Evolutionary conservation across 2,113 vertebrate species (phyloP).

Genomic region (Prunella himalayana): DNA sequence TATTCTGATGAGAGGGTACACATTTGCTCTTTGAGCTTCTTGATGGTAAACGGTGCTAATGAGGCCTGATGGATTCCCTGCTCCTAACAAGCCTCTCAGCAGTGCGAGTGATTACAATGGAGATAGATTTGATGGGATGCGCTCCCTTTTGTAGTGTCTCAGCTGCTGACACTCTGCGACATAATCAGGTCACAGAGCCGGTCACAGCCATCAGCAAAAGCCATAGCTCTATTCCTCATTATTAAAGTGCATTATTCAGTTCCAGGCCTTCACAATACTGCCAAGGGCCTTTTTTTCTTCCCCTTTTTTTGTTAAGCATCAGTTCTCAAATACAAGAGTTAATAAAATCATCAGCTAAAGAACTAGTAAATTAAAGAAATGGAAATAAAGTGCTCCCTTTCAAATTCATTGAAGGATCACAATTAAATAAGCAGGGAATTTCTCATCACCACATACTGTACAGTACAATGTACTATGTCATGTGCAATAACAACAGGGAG

Average conservation of each 20-base stretch:
- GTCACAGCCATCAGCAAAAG: conserved; percentile 84
- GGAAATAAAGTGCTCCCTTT: conserved; percentile 49
- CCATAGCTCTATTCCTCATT: conserved; percentile 80
- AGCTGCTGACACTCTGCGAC: conserved; percentile 83
- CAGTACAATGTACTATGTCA: conserved; percentile 23
- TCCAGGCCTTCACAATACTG: conserved; percentile 72
- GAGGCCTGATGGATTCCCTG: conserved; percentile 80
- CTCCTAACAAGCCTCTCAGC: conserved; percentile 77
- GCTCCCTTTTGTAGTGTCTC: conserved; percentile 83
- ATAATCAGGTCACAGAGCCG: conserved; percentile 89
- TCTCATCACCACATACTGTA: background rate
- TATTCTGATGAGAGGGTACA: conserved; percentile 57
- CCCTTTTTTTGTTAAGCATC: conserved; percentile 41
- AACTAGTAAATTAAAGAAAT: conserved; percentile 55
- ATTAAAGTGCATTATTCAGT: conserved; percentile 82
- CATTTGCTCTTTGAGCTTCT: conserved; percentile 58
- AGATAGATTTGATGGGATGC: conserved; percentile 82
- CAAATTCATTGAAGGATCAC: conserved; percentile 53
- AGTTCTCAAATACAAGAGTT: conserved; percentile 60
- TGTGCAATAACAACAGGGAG: background rate
- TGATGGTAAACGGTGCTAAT: conserved; percentile 83
- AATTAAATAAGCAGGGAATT: conserved; percentile 56
- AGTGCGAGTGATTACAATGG: conserved; percentile 75
- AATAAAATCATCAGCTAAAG: conserved; percentile 60
- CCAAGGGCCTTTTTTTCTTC: conserved; percentile 35